phyloP scores from a whole-genome alignment of 2,113 vertebrate genomes.

The Thryonomys swinderianus region DNA sequence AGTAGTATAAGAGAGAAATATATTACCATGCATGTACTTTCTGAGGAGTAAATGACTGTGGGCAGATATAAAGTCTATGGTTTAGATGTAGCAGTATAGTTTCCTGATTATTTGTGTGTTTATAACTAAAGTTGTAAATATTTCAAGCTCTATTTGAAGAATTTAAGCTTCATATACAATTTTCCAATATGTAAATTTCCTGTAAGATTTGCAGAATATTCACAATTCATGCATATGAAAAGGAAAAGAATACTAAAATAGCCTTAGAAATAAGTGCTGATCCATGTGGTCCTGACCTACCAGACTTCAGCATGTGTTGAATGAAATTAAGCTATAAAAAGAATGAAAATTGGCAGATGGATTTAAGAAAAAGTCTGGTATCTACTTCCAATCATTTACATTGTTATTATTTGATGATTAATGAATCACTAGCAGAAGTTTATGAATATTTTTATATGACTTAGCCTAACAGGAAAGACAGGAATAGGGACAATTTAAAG shows the following conservation, averaged over 20 bases:
- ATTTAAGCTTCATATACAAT: conserved; percentile 26
- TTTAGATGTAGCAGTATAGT: background rate
- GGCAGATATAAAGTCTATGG: background rate
- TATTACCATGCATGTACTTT: background rate
- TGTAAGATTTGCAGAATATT: conserved; percentile 44
- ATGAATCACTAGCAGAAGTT: background rate
- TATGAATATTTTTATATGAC: conserved; percentile 36
- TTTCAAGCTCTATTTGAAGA: background rate
- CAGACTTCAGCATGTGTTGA: background rate
- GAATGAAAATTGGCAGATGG: conserved; percentile 42
- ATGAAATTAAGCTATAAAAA: background rate
- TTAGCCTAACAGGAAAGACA: background rate
- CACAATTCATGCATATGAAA: conserved; percentile 35
- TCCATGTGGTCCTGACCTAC: background rate
- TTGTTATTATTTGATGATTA: conserved; percentile 57
- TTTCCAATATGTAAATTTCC: conserved; percentile 3
- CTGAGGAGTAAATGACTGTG: background rate
- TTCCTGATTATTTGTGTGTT: conserved; percentile 31
- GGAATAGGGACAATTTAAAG: background rate
- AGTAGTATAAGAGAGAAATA: background rate
- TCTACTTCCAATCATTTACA: background rate
- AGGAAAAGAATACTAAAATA: conserved; percentile 38
- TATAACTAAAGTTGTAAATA: background rate
- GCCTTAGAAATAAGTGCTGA: conserved; percentile 6
- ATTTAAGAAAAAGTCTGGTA: conserved; percentile 46